phyloP scores from a whole-genome alignment of 2,113 vertebrate species.

The Lampris incognitus region DNA sequence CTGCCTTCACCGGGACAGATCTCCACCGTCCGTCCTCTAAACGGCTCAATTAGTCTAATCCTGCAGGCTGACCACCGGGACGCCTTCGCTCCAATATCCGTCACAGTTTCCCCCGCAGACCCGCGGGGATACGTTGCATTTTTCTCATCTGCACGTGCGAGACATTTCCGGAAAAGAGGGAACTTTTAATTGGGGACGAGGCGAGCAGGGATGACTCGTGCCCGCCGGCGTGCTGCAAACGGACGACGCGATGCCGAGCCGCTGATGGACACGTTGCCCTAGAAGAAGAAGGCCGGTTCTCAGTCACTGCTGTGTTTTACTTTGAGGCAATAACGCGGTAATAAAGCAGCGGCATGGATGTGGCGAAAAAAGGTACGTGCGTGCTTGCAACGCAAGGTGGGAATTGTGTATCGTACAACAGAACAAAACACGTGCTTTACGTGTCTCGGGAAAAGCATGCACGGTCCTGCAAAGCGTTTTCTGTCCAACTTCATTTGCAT shows the following conservation, averaged over 20 bases:
- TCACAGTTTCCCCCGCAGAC: constrained; percentile 8
- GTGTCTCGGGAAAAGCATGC: no score
- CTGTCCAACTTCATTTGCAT: no score
- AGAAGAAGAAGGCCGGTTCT: no score
- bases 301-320: constrained; percentile 61
- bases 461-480: no score
- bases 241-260: constrained; percentile 41
- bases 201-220: constrained; percentile 34
- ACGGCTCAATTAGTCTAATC: constrained; percentile 79
- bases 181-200: constrained; percentile 47
- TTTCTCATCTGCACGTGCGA: neutral
- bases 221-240: constrained; percentile 27
- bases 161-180: constrained; percentile 5
- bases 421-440: no score
- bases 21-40: constrained; percentile 77
- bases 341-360: constrained; percentile 70
- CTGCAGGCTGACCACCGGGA: constrained; percentile 59
- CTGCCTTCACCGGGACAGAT: constrained; percentile 60
- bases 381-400: no score
- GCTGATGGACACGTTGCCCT: constrained; percentile 10
- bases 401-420: no score
- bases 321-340: constrained; percentile 42
- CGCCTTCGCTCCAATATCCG: constrained; percentile 36
- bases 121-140: constrained; percentile 8
- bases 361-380: constrained; percentile 72